Base-by-base conservation (phyloP, 2,797 vertebrate species). In the Podargus strigoides region DNA sequence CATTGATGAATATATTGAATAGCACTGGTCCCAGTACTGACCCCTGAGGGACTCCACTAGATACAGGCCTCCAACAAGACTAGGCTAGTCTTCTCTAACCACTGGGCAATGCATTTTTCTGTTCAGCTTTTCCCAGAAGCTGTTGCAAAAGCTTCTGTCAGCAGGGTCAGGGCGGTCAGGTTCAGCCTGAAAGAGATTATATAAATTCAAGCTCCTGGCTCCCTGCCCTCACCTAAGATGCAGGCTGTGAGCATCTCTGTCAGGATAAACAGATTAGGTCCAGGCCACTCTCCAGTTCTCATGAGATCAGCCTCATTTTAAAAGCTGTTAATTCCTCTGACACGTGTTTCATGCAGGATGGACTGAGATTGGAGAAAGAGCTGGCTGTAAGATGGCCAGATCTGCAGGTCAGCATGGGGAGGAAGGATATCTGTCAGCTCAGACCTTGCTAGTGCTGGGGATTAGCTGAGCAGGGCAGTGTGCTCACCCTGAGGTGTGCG, bases 241-340 rank as follows among this genome's bases (percentile, higher is more conserved):
- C 4, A 7, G 62, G 77, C 85, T 36, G 32, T 5, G n/a, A n/a
- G 89, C 76, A 75, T 78, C 96, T 92, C 95, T 83, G 77, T 93
- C 91, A 70, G 94, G 97, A 97, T 97, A 97, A 98, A 97, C 88
- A 96, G 97, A 96, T 98, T 96, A 97, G 82, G 73, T 78, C 85
- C 90, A 78, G 91, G 83, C 93, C 93, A 34, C 96, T 94, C 86
- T 94, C 91, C 96, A 96, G 95, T 86, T 96, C 98, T 97, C 86
- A 97, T 93, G 90, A 96, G 96, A 95, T 97, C 97, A 97, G 96
- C 92, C 96, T 97, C 46, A 23, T 94, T 75, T 76, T 14, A 93
- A 98, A 97, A 96, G 96, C 96, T 97, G 97, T 82, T 91, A 95
- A 96, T 97, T 96, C 90, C 85, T 82, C 82, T 96, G 84, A 42